A percentile compares a stretch with the other conserved stretches of the same genome.
Conservation (phyloP, 2,888 invertebrate species). For the Acrobasis repandana region DNA sequence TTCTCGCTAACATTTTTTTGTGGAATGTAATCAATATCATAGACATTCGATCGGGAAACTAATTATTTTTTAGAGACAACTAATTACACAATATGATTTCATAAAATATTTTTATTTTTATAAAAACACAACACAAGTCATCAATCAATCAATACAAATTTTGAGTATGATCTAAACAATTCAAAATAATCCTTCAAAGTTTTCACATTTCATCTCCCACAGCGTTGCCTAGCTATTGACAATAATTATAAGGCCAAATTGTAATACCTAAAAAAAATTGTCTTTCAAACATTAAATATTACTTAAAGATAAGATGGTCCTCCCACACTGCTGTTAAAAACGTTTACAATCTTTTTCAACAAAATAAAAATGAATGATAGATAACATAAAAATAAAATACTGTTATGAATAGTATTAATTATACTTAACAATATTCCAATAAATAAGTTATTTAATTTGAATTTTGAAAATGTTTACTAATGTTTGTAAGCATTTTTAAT, state of each 20-base stretch:
- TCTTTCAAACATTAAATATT: neutral
- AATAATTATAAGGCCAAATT: too few species aligned
- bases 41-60: neutral
- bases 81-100: constrained; percentile 2
- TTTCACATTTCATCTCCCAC: neutral
- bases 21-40: neutral
- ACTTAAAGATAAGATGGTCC: neutral
- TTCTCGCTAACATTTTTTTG: too few species aligned
- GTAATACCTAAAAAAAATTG: neutral
- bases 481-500: too few species aligned
- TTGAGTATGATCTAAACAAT: constrained; percentile 16
- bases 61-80: neutral
- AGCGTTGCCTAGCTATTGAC: neutral
- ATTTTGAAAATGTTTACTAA: too few species aligned
- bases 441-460: too few species aligned
- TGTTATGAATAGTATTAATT: too few species aligned
- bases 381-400: too few species aligned
- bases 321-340: too few species aligned
- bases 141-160: constrained; percentile 12
- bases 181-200: neutral
- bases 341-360: too few species aligned
- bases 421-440: too few species aligned
- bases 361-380: too few species aligned
- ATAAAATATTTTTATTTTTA: constrained; percentile 20
- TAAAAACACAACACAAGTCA: constrained; percentile 17